Evolutionary conservation across 2,888 invertebrate genomes (phyloP).

Genomic region (Dolichopus griseipennis): DNA sequence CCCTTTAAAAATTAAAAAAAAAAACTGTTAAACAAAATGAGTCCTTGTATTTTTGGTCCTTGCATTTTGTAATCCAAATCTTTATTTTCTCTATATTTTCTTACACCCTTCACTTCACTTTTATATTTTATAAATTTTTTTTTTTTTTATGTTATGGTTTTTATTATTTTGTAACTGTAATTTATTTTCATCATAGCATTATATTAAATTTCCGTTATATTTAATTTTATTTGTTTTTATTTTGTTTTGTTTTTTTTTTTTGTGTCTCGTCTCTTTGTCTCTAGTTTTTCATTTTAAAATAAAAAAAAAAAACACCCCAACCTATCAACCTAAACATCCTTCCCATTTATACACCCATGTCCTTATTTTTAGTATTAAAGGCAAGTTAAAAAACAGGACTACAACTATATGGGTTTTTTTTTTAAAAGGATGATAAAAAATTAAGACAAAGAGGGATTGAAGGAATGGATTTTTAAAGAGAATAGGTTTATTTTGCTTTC

Average conservation of each 20-base stretch:
- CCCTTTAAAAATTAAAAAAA: background rate
- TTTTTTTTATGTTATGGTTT: no score
- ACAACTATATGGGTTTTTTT: no score
- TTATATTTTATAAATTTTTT: no score
- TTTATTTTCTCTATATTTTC: background rate
- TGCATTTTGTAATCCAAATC: conserved; percentile 3
- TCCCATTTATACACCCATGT: background rate
- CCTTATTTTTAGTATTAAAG: background rate
- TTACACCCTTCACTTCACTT: no score
- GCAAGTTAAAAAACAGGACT: no score
- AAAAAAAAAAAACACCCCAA: no score
- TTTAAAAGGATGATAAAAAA: no score
- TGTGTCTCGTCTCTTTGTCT: background rate
- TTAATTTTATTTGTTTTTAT: background rate
- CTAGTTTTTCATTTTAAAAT: background rate
- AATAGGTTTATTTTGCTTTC: no score
- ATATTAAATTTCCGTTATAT: background rate
- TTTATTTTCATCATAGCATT: background rate
- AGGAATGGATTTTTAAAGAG: no score
- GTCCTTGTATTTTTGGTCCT: background rate
- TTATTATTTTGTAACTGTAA: background rate
- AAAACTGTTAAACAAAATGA: background rate
- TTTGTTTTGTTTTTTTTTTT: background rate
- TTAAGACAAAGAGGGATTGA: no score
- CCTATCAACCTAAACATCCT: no score